Evolutionary conservation across 2,113 vertebrate species (phyloP).

Genomic region (Dendrocopos noguchii): DNA sequence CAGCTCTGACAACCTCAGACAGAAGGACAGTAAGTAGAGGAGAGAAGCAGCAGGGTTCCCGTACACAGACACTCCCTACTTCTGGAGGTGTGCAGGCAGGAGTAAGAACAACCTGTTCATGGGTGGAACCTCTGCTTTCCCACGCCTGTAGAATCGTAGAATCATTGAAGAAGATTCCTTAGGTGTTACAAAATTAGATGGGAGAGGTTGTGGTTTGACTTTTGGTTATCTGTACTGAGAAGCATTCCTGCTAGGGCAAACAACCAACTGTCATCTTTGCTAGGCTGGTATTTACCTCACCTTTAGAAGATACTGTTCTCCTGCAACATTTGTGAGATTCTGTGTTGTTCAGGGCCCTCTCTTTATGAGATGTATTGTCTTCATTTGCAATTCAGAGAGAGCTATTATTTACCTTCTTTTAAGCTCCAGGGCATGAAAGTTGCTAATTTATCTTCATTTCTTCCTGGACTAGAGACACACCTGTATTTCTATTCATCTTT

Average conservation of each 20-base stretch:
- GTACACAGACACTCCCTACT: not conserved
- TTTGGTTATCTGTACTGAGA: rapidly evolving
- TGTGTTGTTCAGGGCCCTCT: not conserved
- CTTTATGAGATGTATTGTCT: not conserved
- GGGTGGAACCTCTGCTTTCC: conserved; percentile 18
- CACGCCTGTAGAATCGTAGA: not conserved
- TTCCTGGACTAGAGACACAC: not conserved
- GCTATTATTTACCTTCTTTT: not conserved
- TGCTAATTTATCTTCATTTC: conserved; percentile 22
- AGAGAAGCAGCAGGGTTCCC: not conserved
- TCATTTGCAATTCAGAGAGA: not conserved
- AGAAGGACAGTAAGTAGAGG: not conserved
- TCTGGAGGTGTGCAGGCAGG: not conserved
- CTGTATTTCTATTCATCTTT: not conserved
- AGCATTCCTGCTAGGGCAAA: not conserved
- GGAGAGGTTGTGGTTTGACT: conserved; percentile 8
- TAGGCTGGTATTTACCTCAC: not conserved
- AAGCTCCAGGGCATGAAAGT: not conserved
- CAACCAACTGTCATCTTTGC: not conserved
- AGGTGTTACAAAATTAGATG: not conserved
- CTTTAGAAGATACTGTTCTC: not conserved
- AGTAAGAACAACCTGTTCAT: not conserved
- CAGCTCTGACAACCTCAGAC: rapidly evolving
- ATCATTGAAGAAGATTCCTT: not conserved
- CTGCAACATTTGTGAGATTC: not conserved